phyloP scores from a whole-genome alignment of 2,888 invertebrate genomes.

The Portevinia maculata region DNA sequence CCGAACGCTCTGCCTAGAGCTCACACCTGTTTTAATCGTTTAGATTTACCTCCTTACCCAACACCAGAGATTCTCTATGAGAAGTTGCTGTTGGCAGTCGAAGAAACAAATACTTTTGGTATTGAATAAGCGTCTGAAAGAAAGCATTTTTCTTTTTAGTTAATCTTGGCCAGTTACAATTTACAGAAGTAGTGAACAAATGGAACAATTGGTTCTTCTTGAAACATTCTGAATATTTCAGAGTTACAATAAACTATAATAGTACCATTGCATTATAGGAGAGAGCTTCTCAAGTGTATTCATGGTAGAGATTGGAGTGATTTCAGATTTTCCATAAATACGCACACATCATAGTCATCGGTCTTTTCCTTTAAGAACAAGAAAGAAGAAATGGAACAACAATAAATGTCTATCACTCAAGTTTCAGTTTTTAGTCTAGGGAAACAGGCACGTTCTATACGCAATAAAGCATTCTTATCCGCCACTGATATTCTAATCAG shows the following conservation, averaged over 20 bases:
- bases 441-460: too few relatives aligned
- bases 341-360: neutral
- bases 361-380: too few relatives aligned
- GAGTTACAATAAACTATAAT: constrained; percentile 44
- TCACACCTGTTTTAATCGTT: constrained; percentile 98
- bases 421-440: too few relatives aligned
- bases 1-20: constrained; percentile 96
- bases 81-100: constrained; percentile 95
- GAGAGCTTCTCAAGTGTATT: constrained; percentile 9
- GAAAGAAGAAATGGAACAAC: too few relatives aligned
- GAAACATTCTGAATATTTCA: constrained; percentile 71
- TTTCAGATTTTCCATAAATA: constrained; percentile 12
- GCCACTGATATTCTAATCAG: too few relatives aligned
- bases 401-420: too few relatives aligned
- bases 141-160: constrained; percentile 18
- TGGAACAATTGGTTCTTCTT: constrained; percentile 34
- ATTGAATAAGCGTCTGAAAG: constrained; percentile 86
- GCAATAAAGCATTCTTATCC: too few relatives aligned
- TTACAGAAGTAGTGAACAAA: constrained; percentile 37
- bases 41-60: constrained; percentile 98
- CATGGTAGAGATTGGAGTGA: constrained; percentile 8
- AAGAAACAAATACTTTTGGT: constrained; percentile 98
- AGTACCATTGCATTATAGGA: constrained; percentile 33
- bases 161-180: constrained; percentile 58
- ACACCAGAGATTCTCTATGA: constrained; percentile 95